phyloP scores from a whole-genome alignment of 2,888 invertebrate genomes.

The Tetramorium bicarinatum region DNA sequence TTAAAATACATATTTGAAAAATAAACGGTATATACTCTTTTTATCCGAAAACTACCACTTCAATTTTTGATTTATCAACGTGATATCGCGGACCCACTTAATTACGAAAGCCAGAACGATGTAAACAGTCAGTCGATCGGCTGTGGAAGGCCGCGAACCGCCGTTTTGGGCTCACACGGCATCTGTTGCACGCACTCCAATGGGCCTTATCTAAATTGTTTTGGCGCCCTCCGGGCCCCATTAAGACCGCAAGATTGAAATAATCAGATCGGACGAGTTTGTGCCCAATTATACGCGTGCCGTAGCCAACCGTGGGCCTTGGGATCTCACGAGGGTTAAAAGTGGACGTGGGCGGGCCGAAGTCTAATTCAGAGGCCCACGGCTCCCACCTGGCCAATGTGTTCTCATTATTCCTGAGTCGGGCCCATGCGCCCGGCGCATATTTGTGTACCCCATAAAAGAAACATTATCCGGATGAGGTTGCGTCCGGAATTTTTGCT shows the following conservation, averaged over 20 bases:
- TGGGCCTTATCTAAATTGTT: constrained; percentile 71
- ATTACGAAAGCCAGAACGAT: constrained; percentile 52
- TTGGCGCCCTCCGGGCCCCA: constrained; percentile 66
- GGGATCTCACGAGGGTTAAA: constrained; percentile 46
- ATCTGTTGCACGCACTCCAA: constrained; percentile 57
- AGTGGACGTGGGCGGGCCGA: constrained; percentile 64
- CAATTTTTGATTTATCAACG: constrained; percentile 38
- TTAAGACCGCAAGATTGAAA: constrained; percentile 64
- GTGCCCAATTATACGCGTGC: constrained; percentile 70
- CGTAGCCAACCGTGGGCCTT: constrained; percentile 27
- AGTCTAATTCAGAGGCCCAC: constrained; percentile 58
- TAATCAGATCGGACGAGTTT: constrained; percentile 70
- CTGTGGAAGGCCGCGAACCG: constrained; percentile 14
- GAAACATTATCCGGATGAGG: constrained; percentile 48
- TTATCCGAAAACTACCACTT: neutral
- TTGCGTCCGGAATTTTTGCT: constrained; percentile 33
- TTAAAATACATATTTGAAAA: too few relatives aligned
- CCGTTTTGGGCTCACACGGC: constrained; percentile 43
- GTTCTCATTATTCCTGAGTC: constrained; percentile 53
- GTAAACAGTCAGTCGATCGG: constrained; percentile 51
- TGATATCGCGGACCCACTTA: constrained; percentile 32
- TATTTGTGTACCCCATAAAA: constrained; percentile 31
- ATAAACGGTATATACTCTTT: neutral
- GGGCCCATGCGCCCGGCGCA: constrained; percentile 9
- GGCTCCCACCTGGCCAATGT: constrained; percentile 67